Conservation (phyloP, 2,797 vertebrate species). For the Argentina silus region DNA sequence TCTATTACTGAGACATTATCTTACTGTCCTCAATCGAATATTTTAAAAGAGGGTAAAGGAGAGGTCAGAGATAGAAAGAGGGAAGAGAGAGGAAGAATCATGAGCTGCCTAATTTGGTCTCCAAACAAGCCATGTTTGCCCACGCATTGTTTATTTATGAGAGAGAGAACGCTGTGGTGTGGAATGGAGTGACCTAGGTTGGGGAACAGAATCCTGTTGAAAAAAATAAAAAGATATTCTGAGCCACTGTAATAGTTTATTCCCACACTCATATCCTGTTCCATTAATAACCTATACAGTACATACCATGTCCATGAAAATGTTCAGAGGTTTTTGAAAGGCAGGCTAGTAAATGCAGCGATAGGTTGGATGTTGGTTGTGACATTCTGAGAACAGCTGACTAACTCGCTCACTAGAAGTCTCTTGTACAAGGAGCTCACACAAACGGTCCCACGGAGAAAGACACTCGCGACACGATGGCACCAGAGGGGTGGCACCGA, state of each 20-base stretch:
- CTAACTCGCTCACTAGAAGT: not conserved
- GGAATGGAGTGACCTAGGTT: constrained; percentile 3
- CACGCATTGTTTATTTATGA: constrained; percentile 4
- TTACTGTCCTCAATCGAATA: not conserved
- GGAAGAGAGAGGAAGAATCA: not conserved
- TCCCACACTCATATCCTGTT: constrained; percentile 12
- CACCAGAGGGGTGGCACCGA: constrained; percentile 8
- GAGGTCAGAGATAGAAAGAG: not conserved
- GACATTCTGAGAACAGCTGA: not conserved
- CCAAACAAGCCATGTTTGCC: not conserved
- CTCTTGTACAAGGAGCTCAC: not conserved
- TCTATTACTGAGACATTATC: not conserved
- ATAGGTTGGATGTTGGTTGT: not conserved
- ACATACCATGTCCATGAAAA: not conserved
- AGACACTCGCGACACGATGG: not conserved
- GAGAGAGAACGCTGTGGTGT: not conserved
- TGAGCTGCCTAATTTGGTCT: not conserved
- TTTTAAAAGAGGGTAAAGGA: not conserved
- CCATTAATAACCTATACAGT: constrained; percentile 6
- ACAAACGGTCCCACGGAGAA: not conserved
- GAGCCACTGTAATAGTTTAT: not conserved
- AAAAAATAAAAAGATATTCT: not conserved
- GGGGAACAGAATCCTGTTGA: not conserved
- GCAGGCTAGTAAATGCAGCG: not conserved
- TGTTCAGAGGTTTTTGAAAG: not conserved